Percentiles rank a stretch among this genome's conserved stretches.
Conservation (phyloP, 2,113 vertebrate genomes). For the Furnarius figulus region DNA sequence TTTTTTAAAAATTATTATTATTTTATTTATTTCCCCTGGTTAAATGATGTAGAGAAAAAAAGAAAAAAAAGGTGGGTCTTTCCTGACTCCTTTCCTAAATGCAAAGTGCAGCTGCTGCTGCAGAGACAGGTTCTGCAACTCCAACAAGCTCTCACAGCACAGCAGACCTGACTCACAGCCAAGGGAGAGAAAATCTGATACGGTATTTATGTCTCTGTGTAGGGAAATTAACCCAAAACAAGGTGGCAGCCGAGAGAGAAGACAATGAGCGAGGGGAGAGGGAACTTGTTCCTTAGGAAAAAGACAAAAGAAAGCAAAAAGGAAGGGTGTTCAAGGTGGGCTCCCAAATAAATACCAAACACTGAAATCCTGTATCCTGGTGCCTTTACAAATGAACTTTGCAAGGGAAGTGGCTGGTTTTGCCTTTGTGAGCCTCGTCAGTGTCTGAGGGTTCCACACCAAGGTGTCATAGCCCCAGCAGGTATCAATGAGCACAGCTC, state of each 20-base stretch:
- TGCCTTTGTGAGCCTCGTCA: background rate
- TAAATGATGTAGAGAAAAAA: background rate
- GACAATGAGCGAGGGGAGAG: background rate
- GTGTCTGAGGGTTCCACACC: background rate
- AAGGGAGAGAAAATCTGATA: constrained; percentile 40
- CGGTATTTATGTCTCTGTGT: constrained; percentile 6
- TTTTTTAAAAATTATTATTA: background rate
- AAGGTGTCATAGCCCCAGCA: background rate
- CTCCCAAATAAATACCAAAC: background rate
- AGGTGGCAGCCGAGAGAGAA: background rate
- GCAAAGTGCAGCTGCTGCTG: constrained; percentile 21
- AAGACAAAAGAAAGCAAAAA: background rate
- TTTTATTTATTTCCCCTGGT: background rate
- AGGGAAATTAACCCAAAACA: constrained; percentile 31
- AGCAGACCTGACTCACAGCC: constrained; percentile 13
- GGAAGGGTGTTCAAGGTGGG: background rate
- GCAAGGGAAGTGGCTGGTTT: background rate
- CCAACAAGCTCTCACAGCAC: constrained; percentile 17
- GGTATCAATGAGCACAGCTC: background rate
- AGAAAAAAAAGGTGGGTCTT: background rate
- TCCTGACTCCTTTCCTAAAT: background rate
- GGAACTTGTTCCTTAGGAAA: background rate
- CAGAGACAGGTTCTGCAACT: constrained; percentile 1
- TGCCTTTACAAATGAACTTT: background rate
- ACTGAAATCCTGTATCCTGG: background rate